Evolutionary conservation across 2,888 invertebrate species (phyloP).

Genomic region (Chrysopilus asiliformis): DNA sequence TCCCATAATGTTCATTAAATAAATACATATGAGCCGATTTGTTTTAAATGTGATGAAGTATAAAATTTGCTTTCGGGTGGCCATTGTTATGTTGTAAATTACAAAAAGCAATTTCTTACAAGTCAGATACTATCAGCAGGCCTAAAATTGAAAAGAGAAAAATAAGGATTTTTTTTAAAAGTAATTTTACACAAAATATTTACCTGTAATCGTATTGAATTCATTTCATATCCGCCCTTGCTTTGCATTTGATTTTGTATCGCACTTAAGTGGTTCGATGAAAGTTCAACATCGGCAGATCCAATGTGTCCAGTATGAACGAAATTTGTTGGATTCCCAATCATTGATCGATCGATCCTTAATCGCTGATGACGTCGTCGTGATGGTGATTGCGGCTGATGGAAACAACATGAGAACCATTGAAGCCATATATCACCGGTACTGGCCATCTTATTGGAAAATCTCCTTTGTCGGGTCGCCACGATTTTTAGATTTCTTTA

Average conservation of each 20-base stretch:
- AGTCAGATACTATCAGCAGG: too few relatives aligned
- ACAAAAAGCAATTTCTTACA: too few relatives aligned
- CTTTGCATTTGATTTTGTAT: slow-evolving; percentile 92
- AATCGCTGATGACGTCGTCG: slow-evolving; percentile 55
- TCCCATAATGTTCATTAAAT: too few relatives aligned
- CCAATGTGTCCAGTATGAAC: slow-evolving; percentile 84
- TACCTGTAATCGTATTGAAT: slow-evolving; percentile 36
- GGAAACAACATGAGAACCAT: slow-evolving; percentile 83
- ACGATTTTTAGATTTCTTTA: slow-evolving; percentile 15
- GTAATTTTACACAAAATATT: too few relatives aligned
- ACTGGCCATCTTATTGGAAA: slow-evolving; percentile 44
- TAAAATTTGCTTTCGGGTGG: too few relatives aligned
- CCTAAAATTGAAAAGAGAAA: too few relatives aligned
- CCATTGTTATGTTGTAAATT: too few relatives aligned
- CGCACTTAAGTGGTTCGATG: slow-evolving; percentile 66
- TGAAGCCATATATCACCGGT: slow-evolving; percentile 80
- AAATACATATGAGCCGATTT: too few relatives aligned
- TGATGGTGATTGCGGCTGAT: slow-evolving; percentile 63
- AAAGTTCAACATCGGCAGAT: slow-evolving; percentile 77
- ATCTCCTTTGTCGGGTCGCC: slow-evolving; percentile 20
- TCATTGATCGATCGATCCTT: slow-evolving; percentile 86
- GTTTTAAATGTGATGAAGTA: too few relatives aligned
- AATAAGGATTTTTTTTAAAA: too few relatives aligned
- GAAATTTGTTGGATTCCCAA: slow-evolving; percentile 90
- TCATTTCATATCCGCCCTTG: slow-evolving; percentile 84